phyloP scores from a whole-genome alignment of 2,113 vertebrate genomes.

The Paratilapia polleni region DNA sequence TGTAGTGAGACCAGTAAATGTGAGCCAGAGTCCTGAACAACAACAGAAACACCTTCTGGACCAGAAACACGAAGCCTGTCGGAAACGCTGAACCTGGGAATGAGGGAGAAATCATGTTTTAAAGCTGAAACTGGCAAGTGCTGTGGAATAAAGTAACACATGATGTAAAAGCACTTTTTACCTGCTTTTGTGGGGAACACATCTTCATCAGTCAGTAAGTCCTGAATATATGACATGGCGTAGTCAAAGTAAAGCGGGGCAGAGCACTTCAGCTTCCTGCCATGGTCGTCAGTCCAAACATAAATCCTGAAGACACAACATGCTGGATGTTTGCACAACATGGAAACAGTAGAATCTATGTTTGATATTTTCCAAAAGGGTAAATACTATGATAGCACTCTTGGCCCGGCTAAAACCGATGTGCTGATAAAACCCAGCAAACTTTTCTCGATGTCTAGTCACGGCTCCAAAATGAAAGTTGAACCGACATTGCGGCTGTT shows the following conservation, averaged over 20 bases:
- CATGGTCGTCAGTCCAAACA: conserved; percentile 84
- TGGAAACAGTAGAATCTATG: background rate
- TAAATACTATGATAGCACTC: background rate
- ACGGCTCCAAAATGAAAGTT: too few species aligned
- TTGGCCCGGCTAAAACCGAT: too few species aligned
- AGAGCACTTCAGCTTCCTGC: conserved; percentile 84
- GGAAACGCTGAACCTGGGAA: conserved; percentile 78
- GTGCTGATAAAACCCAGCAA: background rate
- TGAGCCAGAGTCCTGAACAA: conserved; percentile 84
- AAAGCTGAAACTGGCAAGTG: background rate
- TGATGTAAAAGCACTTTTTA: conserved; percentile 32
- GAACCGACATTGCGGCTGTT: too few species aligned
- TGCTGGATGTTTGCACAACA: background rate
- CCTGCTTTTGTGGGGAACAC: conserved; percentile 84
- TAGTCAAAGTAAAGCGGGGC: conserved; percentile 85
- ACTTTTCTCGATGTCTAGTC: too few species aligned
- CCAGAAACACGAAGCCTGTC: conserved; percentile 78
- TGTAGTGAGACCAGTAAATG: conserved; percentile 85
- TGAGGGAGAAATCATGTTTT: background rate
- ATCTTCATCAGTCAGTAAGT: conserved; percentile 82
- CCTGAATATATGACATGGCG: conserved; percentile 85
- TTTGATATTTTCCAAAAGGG: background rate
- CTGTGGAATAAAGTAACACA: background rate
- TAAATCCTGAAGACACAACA: conserved; percentile 63
- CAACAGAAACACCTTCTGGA: conserved; percentile 84